phyloP scores from a whole-genome alignment of 92 coral and sea anemone species.

The Nematostella vectensis region DNA sequence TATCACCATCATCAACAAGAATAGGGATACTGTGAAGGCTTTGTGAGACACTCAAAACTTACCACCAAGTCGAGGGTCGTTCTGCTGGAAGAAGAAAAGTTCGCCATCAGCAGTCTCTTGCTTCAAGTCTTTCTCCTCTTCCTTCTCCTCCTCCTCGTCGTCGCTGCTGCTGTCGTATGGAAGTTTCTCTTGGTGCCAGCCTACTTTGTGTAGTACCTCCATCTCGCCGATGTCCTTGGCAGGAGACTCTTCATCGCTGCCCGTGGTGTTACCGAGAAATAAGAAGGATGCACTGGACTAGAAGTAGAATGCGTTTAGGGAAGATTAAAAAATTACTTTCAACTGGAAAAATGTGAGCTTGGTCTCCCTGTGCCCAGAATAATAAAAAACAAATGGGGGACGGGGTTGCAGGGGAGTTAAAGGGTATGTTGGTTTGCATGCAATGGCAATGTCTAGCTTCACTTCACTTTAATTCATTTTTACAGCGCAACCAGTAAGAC shows the following conservation, averaged over 20 bases:
- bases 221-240: slow-evolving; percentile 7
- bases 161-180: slow-evolving; percentile 96
- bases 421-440: no score
- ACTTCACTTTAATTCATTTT: no score
- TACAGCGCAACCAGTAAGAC: no score
- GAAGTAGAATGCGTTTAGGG: no score
- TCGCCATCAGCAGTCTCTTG: slow-evolving; percentile 17
- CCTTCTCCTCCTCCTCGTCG: slow-evolving; percentile 43
- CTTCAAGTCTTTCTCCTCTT: background rate
- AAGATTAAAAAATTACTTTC: no score
- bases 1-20: background rate
- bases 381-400: background rate
- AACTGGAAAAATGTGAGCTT: no score
- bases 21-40: no score
- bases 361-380: slow-evolving; percentile 3
- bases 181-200: slow-evolving; percentile 43
- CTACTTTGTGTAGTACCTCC: slow-evolving; percentile 31
- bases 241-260: no score
- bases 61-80: slow-evolving; percentile 67
- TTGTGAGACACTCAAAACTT: slow-evolving; percentile 23
- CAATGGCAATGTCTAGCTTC: no score
- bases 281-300: no score
- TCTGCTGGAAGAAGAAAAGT: slow-evolving; percentile 76
- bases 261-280: slow-evolving; percentile 9
- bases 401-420: no score